Evolutionary conservation across 2,888 invertebrate genomes (phyloP).

Genomic region (Epinotia brunnichana): DNA sequence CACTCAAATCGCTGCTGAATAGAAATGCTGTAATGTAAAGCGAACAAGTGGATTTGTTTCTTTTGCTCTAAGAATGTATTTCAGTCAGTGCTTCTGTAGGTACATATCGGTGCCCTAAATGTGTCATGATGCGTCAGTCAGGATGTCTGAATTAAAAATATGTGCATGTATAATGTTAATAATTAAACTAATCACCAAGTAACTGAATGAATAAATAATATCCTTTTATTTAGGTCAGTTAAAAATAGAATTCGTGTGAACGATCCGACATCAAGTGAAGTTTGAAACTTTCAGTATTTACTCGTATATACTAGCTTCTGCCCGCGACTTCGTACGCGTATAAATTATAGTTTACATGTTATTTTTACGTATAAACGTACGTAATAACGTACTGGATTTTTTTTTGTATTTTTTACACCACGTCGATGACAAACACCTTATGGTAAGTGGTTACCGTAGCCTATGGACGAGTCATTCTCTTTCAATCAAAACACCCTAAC

Average conservation of each 20-base stretch:
- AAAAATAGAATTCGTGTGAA: background rate
- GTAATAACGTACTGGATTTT: too few relatives aligned
- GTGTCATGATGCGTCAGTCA: constrained; percentile 71
- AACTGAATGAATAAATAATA: constrained; percentile 18
- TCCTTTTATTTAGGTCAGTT: constrained; percentile 20
- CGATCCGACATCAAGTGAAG: background rate
- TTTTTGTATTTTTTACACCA: too few relatives aligned
- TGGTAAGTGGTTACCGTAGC: too few relatives aligned
- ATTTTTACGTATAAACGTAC: too few relatives aligned
- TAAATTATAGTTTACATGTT: too few relatives aligned
- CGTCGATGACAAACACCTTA: too few relatives aligned
- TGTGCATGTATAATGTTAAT: constrained; percentile 18
- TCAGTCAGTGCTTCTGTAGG: constrained; percentile 49
- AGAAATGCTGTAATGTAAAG: constrained; percentile 44
- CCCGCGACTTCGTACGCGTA: too few relatives aligned
- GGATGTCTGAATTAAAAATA: constrained; percentile 56
- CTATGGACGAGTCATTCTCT: too few relatives aligned
- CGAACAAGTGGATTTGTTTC: background rate
- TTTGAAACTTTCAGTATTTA: background rate
- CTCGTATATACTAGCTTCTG: too few relatives aligned
- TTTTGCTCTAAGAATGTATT: constrained; percentile 41
- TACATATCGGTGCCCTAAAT: constrained; percentile 69
- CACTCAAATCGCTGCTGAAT: background rate
- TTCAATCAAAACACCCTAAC: too few relatives aligned
- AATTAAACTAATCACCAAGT: background rate